Evolutionary conservation across 2,797 vertebrate genomes (phyloP).

Genomic region (Acanthurus lineatus): DNA sequence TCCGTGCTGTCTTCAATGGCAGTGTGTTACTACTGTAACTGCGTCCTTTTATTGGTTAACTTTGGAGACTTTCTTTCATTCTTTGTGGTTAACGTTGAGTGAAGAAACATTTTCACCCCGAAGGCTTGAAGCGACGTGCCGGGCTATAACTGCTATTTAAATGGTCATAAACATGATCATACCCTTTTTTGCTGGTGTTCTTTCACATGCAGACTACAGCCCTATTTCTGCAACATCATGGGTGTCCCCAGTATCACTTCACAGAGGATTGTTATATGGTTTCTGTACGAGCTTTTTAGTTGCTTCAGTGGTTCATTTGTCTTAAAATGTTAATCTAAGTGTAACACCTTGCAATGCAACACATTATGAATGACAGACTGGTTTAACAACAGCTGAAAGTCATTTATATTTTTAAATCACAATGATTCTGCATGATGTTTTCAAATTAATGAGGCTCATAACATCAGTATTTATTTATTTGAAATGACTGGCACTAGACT

Average conservation of each 20-base stretch:
- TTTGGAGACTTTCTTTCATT: not conserved
- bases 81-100: constrained; percentile 8
- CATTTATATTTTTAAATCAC: not conserved
- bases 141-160: not conserved
- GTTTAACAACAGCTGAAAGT: not conserved
- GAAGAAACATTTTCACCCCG: not conserved
- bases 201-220: not conserved
- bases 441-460: not conserved
- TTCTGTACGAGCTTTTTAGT: not conserved
- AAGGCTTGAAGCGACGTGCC: not conserved
- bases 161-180: not conserved
- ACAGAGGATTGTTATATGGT: constrained; percentile 11
- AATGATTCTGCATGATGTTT: not conserved
- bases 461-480: not conserved
- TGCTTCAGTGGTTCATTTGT: not conserved
- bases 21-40: accelerated
- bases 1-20: not conserved
- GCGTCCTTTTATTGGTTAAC: not conserved
- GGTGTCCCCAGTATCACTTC: constrained; percentile 21
- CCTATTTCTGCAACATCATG: constrained; percentile 17
- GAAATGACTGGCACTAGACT: not conserved
- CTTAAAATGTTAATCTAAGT: constrained; percentile 5
- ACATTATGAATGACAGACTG: constrained; percentile 5
- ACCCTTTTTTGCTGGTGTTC: not conserved
- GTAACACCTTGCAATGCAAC: not conserved